A percentile compares a stretch with the other conserved stretches of the same genome.
These are phyloP conservation scores for Epinotia ramella DNA, from an alignment of 2,888 invertebrate genomes.

Conservation along the genomic window DNA sequence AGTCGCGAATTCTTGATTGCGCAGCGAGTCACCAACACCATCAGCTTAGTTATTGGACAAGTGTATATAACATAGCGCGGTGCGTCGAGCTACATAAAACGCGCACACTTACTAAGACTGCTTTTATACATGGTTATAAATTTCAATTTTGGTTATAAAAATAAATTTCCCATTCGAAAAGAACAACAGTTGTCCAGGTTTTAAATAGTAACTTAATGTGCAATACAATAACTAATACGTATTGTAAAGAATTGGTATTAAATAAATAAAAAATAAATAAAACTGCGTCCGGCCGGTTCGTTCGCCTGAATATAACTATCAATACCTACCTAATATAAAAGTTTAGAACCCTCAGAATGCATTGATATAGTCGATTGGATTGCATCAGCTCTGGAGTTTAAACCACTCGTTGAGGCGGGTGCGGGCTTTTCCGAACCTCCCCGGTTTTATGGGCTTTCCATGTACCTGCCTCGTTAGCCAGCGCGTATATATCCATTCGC, in stretches of 20 bases:
- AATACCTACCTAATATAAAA: not conserved
- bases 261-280: no score
- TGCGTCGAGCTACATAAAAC: no score
- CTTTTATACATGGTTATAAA: no score
- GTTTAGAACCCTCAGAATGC: not conserved
- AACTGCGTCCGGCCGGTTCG: not conserved
- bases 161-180: no score
- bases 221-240: no score
- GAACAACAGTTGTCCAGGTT: no score
- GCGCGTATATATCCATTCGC: constrained; percentile 61
- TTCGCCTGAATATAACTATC: not conserved
- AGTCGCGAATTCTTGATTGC: not conserved
- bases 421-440: constrained; percentile 46
- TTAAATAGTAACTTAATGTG: no score
- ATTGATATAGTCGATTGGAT: not conserved
- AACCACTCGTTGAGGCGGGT: constrained; percentile 51
- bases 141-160: no score
- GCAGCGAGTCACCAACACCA: not conserved
- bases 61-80: no score
- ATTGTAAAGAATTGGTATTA: no score
- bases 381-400: constrained; percentile 22
- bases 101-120: no score
- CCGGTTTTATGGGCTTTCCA: constrained; percentile 64
- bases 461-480: constrained; percentile 59
- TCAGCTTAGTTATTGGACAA: not conserved